Conservation (phyloP, 2,797 vertebrate genomes). For the Protonibea diacanthus region DNA sequence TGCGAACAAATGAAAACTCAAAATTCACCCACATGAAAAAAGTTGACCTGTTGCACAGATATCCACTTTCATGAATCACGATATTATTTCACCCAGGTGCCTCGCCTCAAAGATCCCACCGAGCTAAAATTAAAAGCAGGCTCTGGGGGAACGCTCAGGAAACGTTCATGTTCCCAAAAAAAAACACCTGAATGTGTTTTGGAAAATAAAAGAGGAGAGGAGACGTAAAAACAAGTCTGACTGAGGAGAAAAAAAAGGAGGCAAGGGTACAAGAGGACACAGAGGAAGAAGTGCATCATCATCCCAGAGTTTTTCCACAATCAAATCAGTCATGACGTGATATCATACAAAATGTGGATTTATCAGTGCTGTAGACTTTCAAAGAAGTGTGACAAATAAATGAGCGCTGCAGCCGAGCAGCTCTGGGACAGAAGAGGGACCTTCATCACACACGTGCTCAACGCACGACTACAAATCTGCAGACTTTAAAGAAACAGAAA, state of each 20-base stretch:
- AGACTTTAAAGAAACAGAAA: neutral
- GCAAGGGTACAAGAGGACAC: neutral
- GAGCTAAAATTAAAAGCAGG: constrained; percentile 39
- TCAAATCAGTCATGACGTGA: neutral
- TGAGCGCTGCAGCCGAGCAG: neutral
- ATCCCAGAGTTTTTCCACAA: neutral
- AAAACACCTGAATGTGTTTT: constrained; percentile 32
- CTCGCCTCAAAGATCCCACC: neutral
- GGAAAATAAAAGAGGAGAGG: neutral
- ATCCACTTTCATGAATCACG: constrained; percentile 33
- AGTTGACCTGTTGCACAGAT: constrained; percentile 1
- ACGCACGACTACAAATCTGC: neutral
- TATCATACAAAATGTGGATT: too few relatives aligned
- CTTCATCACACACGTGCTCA: neutral
- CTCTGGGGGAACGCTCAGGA: neutral
- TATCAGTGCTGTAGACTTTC: neutral
- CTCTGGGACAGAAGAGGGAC: neutral
- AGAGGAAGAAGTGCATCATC: neutral
- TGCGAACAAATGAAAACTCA: constrained; percentile 1
- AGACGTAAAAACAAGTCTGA: neutral
- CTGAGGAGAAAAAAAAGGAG: neutral
- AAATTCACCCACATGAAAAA: constrained; percentile 4
- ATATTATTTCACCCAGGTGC: constrained; percentile 3
- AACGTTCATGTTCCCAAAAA: neutral
- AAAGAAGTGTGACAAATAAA: neutral